These are phyloP conservation scores for Dromius quadrimaculatus DNA, from an alignment of 2,888 invertebrate genomes.

Conservation along the genomic window DNA sequence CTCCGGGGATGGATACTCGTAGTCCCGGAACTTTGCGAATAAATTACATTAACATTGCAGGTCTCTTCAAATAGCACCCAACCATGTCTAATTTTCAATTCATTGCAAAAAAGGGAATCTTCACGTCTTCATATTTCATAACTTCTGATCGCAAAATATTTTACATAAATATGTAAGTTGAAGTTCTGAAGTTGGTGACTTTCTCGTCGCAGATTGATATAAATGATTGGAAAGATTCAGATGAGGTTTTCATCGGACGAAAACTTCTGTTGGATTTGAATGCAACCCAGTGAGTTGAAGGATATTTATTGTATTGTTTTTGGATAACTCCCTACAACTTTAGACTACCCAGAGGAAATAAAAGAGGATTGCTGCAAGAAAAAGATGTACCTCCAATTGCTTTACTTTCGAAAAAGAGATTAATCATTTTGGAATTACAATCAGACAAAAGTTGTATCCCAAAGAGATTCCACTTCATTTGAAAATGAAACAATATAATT, in stretches of 20 bases:
- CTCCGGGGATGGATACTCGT: slow-evolving; percentile 12
- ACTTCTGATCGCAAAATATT: slow-evolving; percentile 33
- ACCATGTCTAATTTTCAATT: slow-evolving; percentile 33
- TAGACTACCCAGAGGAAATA: too few species aligned
- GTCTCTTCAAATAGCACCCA: slow-evolving; percentile 27
- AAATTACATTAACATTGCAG: slow-evolving; percentile 41
- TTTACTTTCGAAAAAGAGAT: too few species aligned
- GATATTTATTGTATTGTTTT: slow-evolving; percentile 24
- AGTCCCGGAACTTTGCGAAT: slow-evolving; percentile 40
- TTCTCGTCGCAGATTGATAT: slow-evolving; percentile 19
- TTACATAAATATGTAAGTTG: slow-evolving; percentile 32
- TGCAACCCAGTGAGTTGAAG: neutral
- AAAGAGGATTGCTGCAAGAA: too few species aligned
- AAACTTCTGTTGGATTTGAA: slow-evolving; percentile 25
- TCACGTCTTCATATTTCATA: slow-evolving; percentile 13
- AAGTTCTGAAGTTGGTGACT: slow-evolving; percentile 19
- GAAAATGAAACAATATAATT: too few species aligned
- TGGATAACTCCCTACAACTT: too few species aligned
- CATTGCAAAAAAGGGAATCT: slow-evolving; percentile 11
- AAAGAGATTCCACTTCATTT: too few species aligned
- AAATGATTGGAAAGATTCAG: slow-evolving; percentile 6
- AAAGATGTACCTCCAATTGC: too few species aligned
- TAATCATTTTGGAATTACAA: too few species aligned
- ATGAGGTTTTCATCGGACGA: slow-evolving; percentile 16
- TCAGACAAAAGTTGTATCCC: too few species aligned